Base-by-base conservation (phyloP, 1,140 invertebrate species). In the Plutomurus gul region DNA sequence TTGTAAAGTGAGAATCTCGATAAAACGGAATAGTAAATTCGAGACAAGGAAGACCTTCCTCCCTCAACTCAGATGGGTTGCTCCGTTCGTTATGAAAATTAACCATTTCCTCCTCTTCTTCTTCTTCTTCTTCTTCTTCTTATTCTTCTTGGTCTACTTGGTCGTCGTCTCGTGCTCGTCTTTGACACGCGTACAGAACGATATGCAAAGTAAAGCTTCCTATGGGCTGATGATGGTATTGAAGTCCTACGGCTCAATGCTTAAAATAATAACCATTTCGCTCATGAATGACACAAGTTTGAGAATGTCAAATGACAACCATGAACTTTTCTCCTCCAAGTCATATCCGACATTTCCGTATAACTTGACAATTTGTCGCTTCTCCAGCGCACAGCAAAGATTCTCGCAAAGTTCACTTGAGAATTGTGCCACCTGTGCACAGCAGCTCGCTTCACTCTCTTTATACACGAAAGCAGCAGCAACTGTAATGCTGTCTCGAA, bases 201-300 rank as follows among this genome's bases (percentile, higher is more conserved):
- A 43, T 43, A 43, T 43, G 39, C 39, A 43, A 43, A 43, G 39
- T 43, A 43, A 43, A 43, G 39, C 39, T 43, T 43, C 39, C 39
- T 43, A 10, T 43, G 20, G 27, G 30, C 65, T 39, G 71, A 22
- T n/a, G n/a, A n/a, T n/a, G 39, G 2, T 43, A 43, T 43, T 43
- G 39, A 43, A 43, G 39, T 43, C 22, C 39, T 46, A 72, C 70
- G 70, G 36, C 70, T 72, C 70, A 60, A 36, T 33, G 76, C 49
- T 77, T 65, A 56, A 77, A 77, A 77, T 56, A 77, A 77, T 77
- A 77, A 77, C 76, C 76, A 71, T 77, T 77, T 77, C 56, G 36
- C 27, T 77, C 56, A 77, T 77, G 76, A 77, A 39, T 77, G 39
- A 77, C 56, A 56, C 49, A 40, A 56, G 73, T 40, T 72, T 33